Percentiles rank a stretch among this genome's conserved stretches.
Conservation (phyloP, 2,888 invertebrate species). For the Anodontia alba region DNA sequence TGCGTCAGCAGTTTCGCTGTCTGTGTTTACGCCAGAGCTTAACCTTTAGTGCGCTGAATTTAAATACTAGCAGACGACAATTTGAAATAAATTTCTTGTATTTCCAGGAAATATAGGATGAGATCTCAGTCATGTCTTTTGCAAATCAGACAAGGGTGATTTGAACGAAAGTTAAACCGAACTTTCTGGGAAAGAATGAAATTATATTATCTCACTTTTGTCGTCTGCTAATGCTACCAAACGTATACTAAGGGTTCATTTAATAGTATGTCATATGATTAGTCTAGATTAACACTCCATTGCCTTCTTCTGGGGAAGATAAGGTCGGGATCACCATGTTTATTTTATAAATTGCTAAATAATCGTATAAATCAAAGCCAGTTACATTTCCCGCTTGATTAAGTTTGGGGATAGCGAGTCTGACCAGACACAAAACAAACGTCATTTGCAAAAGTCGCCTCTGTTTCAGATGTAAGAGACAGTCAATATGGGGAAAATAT, state of each 20-base stretch:
- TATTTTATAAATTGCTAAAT: constrained; percentile 13
- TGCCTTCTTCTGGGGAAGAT: background rate
- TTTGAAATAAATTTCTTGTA: too few species aligned
- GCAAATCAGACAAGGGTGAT: too few species aligned
- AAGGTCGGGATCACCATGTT: background rate
- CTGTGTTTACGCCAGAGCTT: background rate
- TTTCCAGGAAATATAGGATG: too few species aligned
- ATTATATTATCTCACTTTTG: too few species aligned
- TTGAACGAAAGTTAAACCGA: too few species aligned
- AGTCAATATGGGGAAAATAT: too few species aligned
- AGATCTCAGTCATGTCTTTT: too few species aligned
- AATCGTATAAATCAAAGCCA: background rate
- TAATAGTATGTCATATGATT: constrained; percentile 6
- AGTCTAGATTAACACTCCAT: constrained; percentile 6
- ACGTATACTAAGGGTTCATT: background rate
- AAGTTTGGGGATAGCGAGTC: background rate
- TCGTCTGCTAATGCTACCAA: too few species aligned
- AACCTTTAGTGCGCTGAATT: too few species aligned
- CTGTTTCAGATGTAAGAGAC: too few species aligned
- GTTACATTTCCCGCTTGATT: background rate
- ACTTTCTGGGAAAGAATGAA: too few species aligned
- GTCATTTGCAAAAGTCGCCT: background rate
- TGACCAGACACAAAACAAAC: background rate
- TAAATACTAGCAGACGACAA: too few species aligned
- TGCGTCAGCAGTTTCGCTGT: background rate